phyloP scores from a whole-genome alignment of 2,113 vertebrate species.

The Carollia perspicillata region DNA sequence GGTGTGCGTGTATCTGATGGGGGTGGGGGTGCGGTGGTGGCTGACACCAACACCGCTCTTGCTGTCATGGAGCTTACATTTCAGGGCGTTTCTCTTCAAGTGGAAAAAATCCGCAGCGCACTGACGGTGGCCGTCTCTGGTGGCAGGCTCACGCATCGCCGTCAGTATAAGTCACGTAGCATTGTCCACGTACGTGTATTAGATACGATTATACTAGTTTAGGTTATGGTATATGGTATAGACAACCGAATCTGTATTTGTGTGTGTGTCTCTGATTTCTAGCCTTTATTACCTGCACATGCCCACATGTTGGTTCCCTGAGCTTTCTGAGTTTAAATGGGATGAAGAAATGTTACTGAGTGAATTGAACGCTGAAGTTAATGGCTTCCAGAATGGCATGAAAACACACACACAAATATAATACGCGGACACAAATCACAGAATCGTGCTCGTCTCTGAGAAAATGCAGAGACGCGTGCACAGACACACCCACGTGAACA shows the following conservation, averaged over 20 bases:
- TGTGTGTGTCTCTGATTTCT: neutral
- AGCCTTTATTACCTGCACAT: neutral
- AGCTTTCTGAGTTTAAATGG: neutral
- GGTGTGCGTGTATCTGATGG: neutral
- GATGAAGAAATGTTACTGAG: neutral
- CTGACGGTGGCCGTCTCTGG: neutral
- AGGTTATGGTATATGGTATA: neutral
- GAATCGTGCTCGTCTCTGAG: accelerated
- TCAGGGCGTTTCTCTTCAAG: neutral
- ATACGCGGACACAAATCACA: accelerated
- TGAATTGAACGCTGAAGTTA: neutral
- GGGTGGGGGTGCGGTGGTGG: no score
- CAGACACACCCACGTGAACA: neutral
- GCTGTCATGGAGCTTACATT: neutral
- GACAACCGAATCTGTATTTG: no score
- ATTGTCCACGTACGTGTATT: neutral
- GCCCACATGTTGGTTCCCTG: neutral
- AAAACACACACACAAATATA: no score
- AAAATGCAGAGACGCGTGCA: accelerated
- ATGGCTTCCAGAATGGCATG: no score
- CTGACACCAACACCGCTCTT: neutral
- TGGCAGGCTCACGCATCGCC: accelerated
- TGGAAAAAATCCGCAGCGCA: neutral
- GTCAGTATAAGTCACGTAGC: neutral
- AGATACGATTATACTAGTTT: neutral